These are phyloP conservation scores for Varanus komodoensis DNA, from an alignment of 2,113 vertebrate species.

Conservation along the genomic window DNA sequence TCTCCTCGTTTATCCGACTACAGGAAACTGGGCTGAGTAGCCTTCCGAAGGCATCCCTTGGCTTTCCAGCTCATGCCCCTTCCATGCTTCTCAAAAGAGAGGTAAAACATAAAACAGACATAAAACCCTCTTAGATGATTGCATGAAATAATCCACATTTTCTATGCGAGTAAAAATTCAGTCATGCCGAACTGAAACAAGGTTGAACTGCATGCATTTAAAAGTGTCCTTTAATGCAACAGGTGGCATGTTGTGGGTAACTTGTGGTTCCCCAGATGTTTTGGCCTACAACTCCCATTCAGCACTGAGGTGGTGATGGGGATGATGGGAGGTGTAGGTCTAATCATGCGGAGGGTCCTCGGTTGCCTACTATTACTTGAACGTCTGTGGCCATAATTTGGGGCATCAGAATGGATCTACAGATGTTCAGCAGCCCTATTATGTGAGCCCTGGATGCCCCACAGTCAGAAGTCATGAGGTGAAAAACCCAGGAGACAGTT, in stretches of 20 bases:
- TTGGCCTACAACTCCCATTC: too few relatives aligned
- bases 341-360: too few relatives aligned
- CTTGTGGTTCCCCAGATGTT: too few relatives aligned
- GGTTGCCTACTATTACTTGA: background rate
- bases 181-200: background rate
- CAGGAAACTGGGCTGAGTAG: background rate
- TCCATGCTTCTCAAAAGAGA: background rate
- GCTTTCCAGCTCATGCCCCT: background rate
- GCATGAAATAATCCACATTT: background rate
- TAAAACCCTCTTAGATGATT: background rate
- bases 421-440: background rate
- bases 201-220: background rate
- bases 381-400: background rate
- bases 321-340: too few relatives aligned
- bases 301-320: too few relatives aligned
- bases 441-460: background rate
- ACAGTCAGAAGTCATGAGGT: background rate
- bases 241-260: too few relatives aligned
- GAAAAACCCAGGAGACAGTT: background rate
- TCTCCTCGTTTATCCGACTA: background rate
- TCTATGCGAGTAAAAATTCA: background rate
- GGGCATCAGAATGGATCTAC: background rate
- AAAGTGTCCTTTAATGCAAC: background rate
- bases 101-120: background rate
- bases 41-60: background rate